A percentile compares a stretch with the other conserved stretches of the same genome.
These are phyloP conservation scores for Sinosuthora webbiana DNA, from an alignment of 2,113 vertebrate species.

Conservation along the genomic window DNA sequence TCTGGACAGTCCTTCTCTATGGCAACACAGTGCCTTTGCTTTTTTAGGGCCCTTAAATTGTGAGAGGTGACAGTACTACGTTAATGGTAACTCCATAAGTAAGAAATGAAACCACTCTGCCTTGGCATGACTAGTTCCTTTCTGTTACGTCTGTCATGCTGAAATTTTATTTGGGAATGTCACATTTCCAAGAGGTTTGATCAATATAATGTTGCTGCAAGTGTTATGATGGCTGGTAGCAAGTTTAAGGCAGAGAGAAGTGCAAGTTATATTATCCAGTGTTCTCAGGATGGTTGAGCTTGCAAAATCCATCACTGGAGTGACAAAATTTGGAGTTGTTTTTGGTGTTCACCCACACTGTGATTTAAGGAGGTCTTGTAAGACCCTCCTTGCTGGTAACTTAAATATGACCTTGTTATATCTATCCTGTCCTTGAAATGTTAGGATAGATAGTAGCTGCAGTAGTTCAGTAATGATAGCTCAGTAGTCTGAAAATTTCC, in stretches of 20 bases:
- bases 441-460: neutral
- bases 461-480: conserved; percentile 18
- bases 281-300: neutral
- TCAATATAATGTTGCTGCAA: neutral
- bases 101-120: neutral
- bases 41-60: neutral
- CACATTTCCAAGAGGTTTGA: neutral
- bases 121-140: neutral
- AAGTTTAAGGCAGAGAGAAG: neutral
- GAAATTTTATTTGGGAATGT: neutral
- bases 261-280: neutral
- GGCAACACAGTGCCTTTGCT: neutral
- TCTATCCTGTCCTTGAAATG: too few species aligned
- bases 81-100: neutral
- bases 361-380: neutral
- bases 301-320: neutral
- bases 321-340: neutral
- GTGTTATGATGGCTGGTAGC: neutral
- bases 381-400: neutral
- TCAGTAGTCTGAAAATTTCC: conserved; percentile 15
- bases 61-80: rapidly evolving
- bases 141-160: neutral
- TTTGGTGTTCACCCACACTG: neutral
- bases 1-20: neutral
- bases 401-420: neutral